A percentile compares a stretch with the other conserved stretches of the same genome.
Evolutionary conservation across 2,888 invertebrate species (phyloP).

Genomic region (Limnephilus marmoratus): DNA sequence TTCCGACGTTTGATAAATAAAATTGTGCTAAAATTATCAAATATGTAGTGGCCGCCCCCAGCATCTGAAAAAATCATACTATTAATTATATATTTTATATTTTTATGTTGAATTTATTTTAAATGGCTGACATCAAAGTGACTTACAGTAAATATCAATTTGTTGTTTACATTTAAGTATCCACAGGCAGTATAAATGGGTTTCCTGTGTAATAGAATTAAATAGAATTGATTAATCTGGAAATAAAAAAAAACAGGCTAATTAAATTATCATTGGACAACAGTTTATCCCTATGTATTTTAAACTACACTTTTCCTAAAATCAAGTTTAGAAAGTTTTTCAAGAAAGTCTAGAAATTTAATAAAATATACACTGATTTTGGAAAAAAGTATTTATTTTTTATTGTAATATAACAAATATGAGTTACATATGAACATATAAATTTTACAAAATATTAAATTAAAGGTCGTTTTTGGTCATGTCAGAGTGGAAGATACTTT

Average conservation of each 20-base stretch:
- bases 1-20: background rate
- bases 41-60: background rate
- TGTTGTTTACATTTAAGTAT: slow-evolving; percentile 2
- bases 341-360: too few relatives aligned
- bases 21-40: background rate
- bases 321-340: too few relatives aligned
- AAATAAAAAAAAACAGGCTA: background rate
- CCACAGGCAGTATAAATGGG: slow-evolving; percentile 6
- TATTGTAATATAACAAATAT: too few relatives aligned
- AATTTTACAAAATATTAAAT: too few relatives aligned
- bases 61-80: background rate
- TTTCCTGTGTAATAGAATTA: slow-evolving; percentile 16
- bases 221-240: slow-evolving; percentile 6
- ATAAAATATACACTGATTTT: too few relatives aligned
- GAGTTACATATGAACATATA: too few relatives aligned
- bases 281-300: too few relatives aligned
- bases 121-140: background rate
- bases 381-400: too few relatives aligned
- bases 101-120: background rate
- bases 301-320: too few relatives aligned
- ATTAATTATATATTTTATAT: background rate
- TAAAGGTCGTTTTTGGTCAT: too few relatives aligned
- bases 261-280: background rate
- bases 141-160: slow-evolving; percentile 22
- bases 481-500: too few relatives aligned